Evolutionary conservation across 2,113 vertebrate species (phyloP).

Genomic region (Catharus fuscescens): DNA sequence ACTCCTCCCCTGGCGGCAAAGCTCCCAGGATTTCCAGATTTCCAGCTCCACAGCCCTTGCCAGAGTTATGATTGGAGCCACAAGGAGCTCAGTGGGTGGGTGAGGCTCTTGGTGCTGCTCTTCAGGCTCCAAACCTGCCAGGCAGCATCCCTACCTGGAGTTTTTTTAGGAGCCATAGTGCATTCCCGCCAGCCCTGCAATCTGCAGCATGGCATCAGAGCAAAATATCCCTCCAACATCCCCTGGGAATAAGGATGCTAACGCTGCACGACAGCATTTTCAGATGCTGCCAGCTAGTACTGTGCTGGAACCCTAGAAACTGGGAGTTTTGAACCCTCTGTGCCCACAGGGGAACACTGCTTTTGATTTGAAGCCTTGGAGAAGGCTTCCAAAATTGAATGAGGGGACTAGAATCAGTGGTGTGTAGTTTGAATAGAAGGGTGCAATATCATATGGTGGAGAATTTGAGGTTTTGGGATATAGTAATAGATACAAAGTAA

Average conservation of each 20-base stretch:
- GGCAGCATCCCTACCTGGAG: not conserved
- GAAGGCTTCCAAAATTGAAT: too few species aligned
- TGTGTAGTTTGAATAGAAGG: too few species aligned
- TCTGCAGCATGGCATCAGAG: not conserved
- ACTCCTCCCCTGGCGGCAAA: not conserved
- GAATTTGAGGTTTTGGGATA: too few species aligned
- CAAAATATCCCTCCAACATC: not conserved
- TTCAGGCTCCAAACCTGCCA: not conserved
- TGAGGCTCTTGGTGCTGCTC: not conserved
- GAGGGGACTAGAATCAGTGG: too few species aligned
- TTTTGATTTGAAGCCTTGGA: too few species aligned
- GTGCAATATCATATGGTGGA: too few species aligned
- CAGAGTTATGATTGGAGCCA: not conserved
- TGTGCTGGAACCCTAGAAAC: too few species aligned
- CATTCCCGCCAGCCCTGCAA: not conserved
- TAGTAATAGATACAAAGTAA: too few species aligned
- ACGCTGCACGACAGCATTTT: not conserved
- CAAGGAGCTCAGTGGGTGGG: not conserved
- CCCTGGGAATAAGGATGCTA: not conserved
- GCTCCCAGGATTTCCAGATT: not conserved
- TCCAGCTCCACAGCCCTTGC: not conserved
- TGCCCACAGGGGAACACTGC: too few species aligned
- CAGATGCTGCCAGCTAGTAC: not conserved
- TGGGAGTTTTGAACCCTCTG: too few species aligned
- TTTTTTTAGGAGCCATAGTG: accelerated